Conservation (phyloP, 2,888 invertebrate species). For the Therioaphis trifolii region DNA sequence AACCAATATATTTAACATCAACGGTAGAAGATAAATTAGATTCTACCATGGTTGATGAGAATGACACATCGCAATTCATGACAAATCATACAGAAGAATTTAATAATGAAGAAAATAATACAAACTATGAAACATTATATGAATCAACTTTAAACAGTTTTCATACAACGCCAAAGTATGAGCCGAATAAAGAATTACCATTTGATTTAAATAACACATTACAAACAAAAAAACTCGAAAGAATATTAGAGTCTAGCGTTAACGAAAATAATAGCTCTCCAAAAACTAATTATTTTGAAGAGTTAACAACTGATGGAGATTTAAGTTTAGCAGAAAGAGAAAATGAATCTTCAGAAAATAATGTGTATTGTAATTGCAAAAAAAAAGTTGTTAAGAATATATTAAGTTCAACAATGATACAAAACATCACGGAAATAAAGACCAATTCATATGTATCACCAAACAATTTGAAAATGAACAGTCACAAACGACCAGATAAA, state of each 20-base stretch:
- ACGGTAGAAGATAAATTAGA: neutral
- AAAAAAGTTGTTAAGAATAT: conserved; percentile 15
- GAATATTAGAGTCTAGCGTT: neutral
- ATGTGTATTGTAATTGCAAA: neutral
- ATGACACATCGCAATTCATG: neutral
- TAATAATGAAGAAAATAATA: neutral
- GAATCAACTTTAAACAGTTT: neutral
- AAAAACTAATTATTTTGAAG: neutral
- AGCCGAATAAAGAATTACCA: neutral
- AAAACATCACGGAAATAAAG: conserved; percentile 49
- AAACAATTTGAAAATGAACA: neutral
- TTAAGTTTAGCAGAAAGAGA: neutral
- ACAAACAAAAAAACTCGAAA: neutral
- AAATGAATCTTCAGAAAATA: neutral
- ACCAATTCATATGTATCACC: neutral
- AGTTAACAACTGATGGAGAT: neutral
- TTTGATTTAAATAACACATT: neutral
- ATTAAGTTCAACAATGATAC: conserved; percentile 26
- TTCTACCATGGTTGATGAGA: neutral
- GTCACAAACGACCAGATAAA: conserved; percentile 3
- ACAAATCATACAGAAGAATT: neutral
- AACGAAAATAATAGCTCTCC: neutral
- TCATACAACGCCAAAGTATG: neutral
- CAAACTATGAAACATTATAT: neutral
- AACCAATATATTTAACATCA: neutral